Evolutionary conservation across 2,113 vertebrate species (phyloP).

Genomic region (Python bivittatus): DNA sequence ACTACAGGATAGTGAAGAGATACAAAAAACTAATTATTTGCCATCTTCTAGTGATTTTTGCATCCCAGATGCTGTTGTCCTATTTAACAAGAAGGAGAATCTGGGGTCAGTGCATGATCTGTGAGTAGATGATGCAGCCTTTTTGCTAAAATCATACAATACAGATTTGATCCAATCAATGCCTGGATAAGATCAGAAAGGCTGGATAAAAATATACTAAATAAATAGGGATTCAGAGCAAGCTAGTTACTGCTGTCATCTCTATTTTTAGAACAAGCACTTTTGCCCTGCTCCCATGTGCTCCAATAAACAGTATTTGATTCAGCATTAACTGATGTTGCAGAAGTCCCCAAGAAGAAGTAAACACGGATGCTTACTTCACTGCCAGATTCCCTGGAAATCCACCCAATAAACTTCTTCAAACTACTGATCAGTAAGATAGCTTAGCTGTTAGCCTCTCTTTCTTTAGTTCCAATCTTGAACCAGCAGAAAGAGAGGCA

Average conservation of each 20-base stretch:
- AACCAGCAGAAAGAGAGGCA: neutral
- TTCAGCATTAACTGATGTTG: neutral
- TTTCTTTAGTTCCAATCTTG: neutral
- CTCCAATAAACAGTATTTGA: neutral
- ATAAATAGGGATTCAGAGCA: neutral
- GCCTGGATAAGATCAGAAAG: neutral
- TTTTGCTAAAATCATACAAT: neutral
- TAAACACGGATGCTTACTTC: neutral
- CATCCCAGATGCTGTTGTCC: neutral
- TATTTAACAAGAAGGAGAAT: neutral
- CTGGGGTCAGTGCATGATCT: neutral
- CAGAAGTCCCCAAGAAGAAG: neutral
- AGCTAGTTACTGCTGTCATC: neutral
- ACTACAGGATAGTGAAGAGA: neutral
- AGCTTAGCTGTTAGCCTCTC: neutral
- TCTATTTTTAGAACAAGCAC: neutral
- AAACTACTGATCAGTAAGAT: neutral
- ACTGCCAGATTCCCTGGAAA: neutral
- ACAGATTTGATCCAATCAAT: neutral
- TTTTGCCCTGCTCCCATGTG: neutral
- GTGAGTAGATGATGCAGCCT: neutral
- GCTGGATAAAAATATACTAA: neutral
- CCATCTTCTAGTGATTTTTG: neutral
- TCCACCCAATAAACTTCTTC: neutral
- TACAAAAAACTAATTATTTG: neutral